Evolutionary conservation across 2,797 vertebrate genomes (phyloP), one percentile per base, ranked within the genome.

Genomic region (Sebastes wilsoni): DNA sequence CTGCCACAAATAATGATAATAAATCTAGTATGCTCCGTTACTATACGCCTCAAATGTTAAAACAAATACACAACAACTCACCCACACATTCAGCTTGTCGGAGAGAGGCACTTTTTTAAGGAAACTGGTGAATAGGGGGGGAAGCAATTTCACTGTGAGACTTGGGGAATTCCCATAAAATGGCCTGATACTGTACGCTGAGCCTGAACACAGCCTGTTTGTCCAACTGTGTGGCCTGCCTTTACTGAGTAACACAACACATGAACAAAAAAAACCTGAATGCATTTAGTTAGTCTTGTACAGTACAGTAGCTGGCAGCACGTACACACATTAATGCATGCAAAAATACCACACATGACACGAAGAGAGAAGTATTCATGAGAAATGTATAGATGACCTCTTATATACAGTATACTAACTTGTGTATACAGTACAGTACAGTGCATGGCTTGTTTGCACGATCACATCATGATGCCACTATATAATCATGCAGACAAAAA

Each of bases 111-210:
- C 93, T 46, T 94, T 96, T 96, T 95, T 95, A 95, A 95, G 95
- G 93, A 95, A 96, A 95, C 94, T 94, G 86, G 90, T 93, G 93
- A 94, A 92, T 89, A 80, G 85, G 87, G 92, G 92, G 92, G 95
- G 93, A 94, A 95, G 95, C 93, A 90, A 89, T 93, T 94, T 92
- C 85, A 91, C 93, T 92, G 91, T 91, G 87, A 93, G 88, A 87
- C 87, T 84, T 89, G 95, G 96, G 96, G 95, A 96, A 96, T 96
- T 96, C 96, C 96, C 95, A 91, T 92, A 88, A 95, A 92, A 92
- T 89, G 87, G 90, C 88, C 92, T 93, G 91, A 95, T 90, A 94
- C 89, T 92, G 91, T 93, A 86, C 20, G 79, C 90, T 93, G 86
- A 92, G 92, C 84, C 87, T 87, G 56, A 93, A 93, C 88, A 94